Percentiles rank a stretch among this genome's conserved stretches.
Evolutionary conservation across 2,888 invertebrate genomes (phyloP).

Genomic region (Geotrupes spiniger): DNA sequence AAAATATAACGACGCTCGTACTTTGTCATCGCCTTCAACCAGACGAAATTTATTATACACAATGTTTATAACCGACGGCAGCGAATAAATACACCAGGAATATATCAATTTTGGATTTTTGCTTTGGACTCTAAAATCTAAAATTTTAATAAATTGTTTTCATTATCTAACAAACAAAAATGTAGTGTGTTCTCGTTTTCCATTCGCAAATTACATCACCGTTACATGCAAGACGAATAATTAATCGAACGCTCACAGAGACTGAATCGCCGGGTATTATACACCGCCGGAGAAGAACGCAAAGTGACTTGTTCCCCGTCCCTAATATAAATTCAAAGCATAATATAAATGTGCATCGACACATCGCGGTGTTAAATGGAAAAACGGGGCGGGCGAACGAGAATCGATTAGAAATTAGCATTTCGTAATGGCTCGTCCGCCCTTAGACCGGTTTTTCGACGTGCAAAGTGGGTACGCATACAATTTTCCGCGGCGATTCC

Average conservation of each 20-base stretch:
- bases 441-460: constrained; percentile 25
- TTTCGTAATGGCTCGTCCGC: constrained; percentile 33
- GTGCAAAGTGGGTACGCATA: constrained; percentile 29
- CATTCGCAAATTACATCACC: too few relatives aligned
- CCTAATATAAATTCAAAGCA: constrained; percentile 20
- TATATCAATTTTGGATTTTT: too few relatives aligned
- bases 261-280: too few relatives aligned
- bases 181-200: too few relatives aligned
- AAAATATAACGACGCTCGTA: constrained; percentile 15
- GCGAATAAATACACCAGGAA: too few relatives aligned
- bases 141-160: too few relatives aligned
- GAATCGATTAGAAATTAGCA: constrained; percentile 37
- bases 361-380: constrained; percentile 26
- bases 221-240: too few relatives aligned
- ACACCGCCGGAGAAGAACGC: background rate
- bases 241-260: too few relatives aligned
- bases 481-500: constrained; percentile 33
- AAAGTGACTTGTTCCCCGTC: constrained; percentile 10
- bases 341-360: constrained; percentile 25
- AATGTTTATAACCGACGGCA: constrained; percentile 11
- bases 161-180: too few relatives aligned
- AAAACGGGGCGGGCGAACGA: constrained; percentile 24
- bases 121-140: too few relatives aligned
- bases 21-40: constrained; percentile 12
- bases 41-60: constrained; percentile 15